phyloP scores from a whole-genome alignment of 2,797 vertebrate species.

The Zalophus californianus region DNA sequence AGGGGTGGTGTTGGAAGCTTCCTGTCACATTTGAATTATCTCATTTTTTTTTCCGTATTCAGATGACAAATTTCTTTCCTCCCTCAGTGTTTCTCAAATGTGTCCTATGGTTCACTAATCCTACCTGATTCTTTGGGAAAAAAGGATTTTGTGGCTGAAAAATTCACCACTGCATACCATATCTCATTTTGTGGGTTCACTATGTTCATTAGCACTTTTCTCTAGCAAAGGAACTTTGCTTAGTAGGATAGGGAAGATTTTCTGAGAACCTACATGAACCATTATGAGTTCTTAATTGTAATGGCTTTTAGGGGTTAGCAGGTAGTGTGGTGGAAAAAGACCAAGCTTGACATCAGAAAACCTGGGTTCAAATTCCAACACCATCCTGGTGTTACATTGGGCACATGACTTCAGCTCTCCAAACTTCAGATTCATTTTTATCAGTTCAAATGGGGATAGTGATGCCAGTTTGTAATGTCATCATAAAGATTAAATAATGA shows the following conservation, averaged over 20 bases:
- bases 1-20: neutral
- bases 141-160: neutral
- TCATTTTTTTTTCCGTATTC: neutral
- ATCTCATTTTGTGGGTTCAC: neutral
- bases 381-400: neutral
- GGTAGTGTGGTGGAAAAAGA: neutral
- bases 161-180: neutral
- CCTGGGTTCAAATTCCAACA: neutral
- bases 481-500: neutral
- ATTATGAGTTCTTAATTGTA: neutral
- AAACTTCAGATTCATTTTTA: neutral
- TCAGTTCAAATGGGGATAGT: neutral
- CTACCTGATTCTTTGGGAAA: neutral
- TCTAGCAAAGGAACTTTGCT: neutral
- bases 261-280: neutral
- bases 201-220: neutral
- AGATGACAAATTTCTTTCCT: neutral
- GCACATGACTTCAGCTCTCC: neutral
- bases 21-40: neutral
- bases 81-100: neutral
- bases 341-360: neutral
- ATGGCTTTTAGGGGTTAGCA: neutral
- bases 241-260: constrained; percentile 18
- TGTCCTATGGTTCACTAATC: neutral
- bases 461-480: neutral